Evolutionary conservation across 2,113 vertebrate genomes (phyloP).

Genomic region (Mesembrinibis cayennensis): DNA sequence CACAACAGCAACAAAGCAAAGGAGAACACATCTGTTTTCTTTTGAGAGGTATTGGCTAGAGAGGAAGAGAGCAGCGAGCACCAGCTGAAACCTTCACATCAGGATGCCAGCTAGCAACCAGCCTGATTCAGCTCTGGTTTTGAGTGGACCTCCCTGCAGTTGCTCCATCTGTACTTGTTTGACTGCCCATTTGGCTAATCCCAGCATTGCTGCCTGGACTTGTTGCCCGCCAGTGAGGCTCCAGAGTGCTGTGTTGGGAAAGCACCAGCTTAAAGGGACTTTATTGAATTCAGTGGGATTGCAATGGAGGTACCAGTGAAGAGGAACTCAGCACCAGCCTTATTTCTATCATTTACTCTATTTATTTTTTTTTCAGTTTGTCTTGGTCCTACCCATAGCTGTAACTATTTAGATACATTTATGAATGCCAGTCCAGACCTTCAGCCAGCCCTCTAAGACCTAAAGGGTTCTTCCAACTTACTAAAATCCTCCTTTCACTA

Average conservation of each 20-base stretch:
- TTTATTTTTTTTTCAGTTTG: not conserved
- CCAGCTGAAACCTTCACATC: not conserved
- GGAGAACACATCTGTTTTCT: not conserved
- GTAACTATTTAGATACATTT: not conserved
- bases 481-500: not conserved
- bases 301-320: not conserved
- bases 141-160: not conserved
- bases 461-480: not conserved
- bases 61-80: not conserved
- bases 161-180: not conserved
- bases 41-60: not conserved
- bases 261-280: not conserved
- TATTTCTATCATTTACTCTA: not conserved
- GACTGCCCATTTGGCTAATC: not conserved
- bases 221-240: rapidly evolving
- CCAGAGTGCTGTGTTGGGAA: not conserved
- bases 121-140: not conserved
- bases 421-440: not conserved
- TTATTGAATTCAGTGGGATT: not conserved
- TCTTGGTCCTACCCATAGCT: not conserved
- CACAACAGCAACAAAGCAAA: not conserved
- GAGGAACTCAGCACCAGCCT: not conserved
- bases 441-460: not conserved
- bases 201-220: not conserved
- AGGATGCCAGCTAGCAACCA: not conserved